Base-by-base conservation (phyloP, 2,797 vertebrate genomes). In the Botia almorhae region DNA sequence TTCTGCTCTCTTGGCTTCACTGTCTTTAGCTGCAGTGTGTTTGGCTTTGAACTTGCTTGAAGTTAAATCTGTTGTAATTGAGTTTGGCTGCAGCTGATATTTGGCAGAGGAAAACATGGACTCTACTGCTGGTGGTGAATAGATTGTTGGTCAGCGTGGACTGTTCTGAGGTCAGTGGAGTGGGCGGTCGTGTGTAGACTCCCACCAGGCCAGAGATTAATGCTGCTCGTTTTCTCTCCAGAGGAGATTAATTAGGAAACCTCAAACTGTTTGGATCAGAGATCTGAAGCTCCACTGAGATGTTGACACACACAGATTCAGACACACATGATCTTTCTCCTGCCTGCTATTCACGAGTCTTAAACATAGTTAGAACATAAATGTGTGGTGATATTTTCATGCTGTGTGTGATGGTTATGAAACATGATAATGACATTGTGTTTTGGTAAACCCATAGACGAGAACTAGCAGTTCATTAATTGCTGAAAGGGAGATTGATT, bases 231-330 rank as follows among this genome's bases (percentile, higher is more conserved):
- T 90, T 90, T 79, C 83, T 90, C 87, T 87, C 85, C 76, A 87
- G 86, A 88, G 88, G 86, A 89, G 89, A 91, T 89, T 91, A 88
- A 91, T 88, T 83, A 87, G 78, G 74, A 88, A 61, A 82, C 86
- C 82, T 86, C 89, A 90, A 76, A 81, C 72, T 64, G 58, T 73
- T 81, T 85, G 53, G 76, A 53, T 73, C 53, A 68, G n/a, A 51
- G 69, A 73, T 70, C 79, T 83, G 69, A 73, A 46, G 67, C 48
- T 83, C 33, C 53, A 46, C 58, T 48, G 55, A 69, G 65, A 21
- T 71, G 43, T 56, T 51, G 19, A 36, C 60, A 46, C 58, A 33
- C 33, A 33, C 33, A 36, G 60, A 39, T 48, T 33, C 16, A 48
- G 60, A 65, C 64, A 64, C 65, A 76, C 33, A 33, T 33, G 33